Evolutionary conservation across 2,797 vertebrate genomes (phyloP).

Genomic region (Acanthis flammea): DNA sequence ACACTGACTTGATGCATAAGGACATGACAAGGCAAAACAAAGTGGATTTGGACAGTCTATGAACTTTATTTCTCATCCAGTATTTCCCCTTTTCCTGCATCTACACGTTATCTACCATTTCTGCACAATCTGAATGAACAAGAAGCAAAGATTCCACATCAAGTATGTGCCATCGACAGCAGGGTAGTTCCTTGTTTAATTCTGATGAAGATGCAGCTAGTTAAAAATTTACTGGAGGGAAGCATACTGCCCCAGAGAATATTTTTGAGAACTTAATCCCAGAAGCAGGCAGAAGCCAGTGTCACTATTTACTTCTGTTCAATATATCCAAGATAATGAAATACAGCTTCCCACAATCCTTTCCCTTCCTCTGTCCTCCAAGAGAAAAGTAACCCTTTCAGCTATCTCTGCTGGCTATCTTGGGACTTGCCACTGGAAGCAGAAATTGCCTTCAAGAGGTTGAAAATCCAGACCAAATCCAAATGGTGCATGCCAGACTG

Average conservation of each 20-base stretch:
- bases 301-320: neutral
- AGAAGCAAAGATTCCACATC: neutral
- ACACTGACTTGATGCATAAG: neutral
- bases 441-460: neutral
- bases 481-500: neutral
- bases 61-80: neutral
- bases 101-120: neutral
- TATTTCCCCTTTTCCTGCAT: neutral
- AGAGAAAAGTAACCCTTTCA: neutral
- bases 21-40: neutral
- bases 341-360: neutral
- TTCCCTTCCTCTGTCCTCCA: neutral
- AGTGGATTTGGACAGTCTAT: neutral
- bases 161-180: neutral
- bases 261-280: neutral
- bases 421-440: neutral
- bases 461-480: neutral
- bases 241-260: neutral
- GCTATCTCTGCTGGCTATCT: neutral
- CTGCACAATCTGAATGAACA: neutral
- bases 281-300: neutral
- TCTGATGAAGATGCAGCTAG: neutral
- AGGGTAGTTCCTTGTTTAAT: neutral
- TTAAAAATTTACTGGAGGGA: neutral
- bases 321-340: neutral